phyloP scores from a whole-genome alignment of 2,888 invertebrate species.

The Hypselothyrea guttata region DNA sequence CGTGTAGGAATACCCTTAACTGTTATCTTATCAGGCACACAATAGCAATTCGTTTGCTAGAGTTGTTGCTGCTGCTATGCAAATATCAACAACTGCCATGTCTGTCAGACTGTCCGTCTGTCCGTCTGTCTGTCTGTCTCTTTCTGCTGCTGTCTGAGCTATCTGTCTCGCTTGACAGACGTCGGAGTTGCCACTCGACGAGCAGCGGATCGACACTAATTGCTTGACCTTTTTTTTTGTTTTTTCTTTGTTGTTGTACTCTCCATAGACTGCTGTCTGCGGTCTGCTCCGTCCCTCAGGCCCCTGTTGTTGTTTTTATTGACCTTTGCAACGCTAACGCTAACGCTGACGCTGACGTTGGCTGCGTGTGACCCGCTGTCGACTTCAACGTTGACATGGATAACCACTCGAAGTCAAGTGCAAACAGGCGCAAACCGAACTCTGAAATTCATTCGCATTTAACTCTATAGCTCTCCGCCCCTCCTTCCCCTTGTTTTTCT shows the following conservation, averaged over 20 bases:
- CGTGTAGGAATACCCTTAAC: conserved; percentile 26
- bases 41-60: conserved; percentile 1
- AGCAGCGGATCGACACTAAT: conserved; percentile 64
- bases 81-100: conserved; percentile 50
- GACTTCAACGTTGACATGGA: conserved; percentile 67
- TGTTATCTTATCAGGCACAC: conserved; percentile 48
- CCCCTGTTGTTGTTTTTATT: conserved; percentile 37
- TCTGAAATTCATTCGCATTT: conserved; percentile 26
- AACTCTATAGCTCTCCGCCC: neutral
- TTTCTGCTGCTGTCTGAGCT: conserved; percentile 22
- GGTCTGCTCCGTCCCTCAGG: neutral
- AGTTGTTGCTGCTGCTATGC: no score
- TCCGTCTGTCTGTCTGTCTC: conserved; percentile 1
- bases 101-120: conserved; percentile 13
- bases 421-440: conserved; percentile 43
- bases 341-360: neutral
- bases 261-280: conserved; percentile 1
- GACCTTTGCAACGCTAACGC: conserved; percentile 55
- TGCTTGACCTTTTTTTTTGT: conserved; percentile 67
- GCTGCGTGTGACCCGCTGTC: conserved; percentile 34
- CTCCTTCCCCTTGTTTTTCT: no score
- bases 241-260: conserved; percentile 1
- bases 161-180: conserved; percentile 42
- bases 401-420: conserved; percentile 70
- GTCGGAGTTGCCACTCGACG: conserved; percentile 38